Conservation (phyloP, 2,888 invertebrate genomes). For the Pyrochroa serraticornis region DNA sequence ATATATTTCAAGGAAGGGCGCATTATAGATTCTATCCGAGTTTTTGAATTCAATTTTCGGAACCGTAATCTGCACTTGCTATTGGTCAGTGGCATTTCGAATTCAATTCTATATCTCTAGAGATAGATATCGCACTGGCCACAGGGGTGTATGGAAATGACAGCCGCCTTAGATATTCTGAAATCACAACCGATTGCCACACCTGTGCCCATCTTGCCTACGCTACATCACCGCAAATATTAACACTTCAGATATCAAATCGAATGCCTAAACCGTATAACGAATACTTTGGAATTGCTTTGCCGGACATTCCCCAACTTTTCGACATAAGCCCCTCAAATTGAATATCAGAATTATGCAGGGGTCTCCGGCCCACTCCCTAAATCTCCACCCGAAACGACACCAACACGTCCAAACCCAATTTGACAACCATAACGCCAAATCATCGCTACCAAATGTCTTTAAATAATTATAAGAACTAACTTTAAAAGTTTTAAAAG, state of each 20-base stretch:
- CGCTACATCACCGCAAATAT: slow-evolving; percentile 49
- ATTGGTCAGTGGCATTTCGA: slow-evolving; percentile 59
- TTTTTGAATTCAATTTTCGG: slow-evolving; percentile 61
- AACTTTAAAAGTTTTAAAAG: too few relatives aligned
- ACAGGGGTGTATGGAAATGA: slow-evolving; percentile 57
- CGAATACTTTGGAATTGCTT: slow-evolving; percentile 12
- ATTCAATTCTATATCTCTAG: slow-evolving; percentile 58
- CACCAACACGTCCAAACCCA: too few relatives aligned
- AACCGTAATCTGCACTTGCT: slow-evolving; percentile 57
- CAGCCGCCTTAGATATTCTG: slow-evolving; percentile 55
- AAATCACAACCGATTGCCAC: slow-evolving; percentile 56
- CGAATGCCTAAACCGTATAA: slow-evolving; percentile 16
- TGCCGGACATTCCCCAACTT: slow-evolving; percentile 16
- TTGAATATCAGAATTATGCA: slow-evolving; percentile 14
- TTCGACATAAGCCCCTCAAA: slow-evolving; percentile 16
- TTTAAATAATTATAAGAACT: too few relatives aligned
- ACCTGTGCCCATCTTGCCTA: slow-evolving; percentile 51
- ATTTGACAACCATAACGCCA: too few relatives aligned
- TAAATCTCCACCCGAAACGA: too few relatives aligned
- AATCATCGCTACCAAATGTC: too few relatives aligned
- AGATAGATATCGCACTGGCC: slow-evolving; percentile 56
- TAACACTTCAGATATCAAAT: slow-evolving; percentile 48
- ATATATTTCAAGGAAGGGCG: slow-evolving; percentile 43
- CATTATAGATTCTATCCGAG: slow-evolving; percentile 60
- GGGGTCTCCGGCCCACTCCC: too few relatives aligned